Conservation (phyloP, 2,888 invertebrate species). For the Pharmacophagus antenor region DNA sequence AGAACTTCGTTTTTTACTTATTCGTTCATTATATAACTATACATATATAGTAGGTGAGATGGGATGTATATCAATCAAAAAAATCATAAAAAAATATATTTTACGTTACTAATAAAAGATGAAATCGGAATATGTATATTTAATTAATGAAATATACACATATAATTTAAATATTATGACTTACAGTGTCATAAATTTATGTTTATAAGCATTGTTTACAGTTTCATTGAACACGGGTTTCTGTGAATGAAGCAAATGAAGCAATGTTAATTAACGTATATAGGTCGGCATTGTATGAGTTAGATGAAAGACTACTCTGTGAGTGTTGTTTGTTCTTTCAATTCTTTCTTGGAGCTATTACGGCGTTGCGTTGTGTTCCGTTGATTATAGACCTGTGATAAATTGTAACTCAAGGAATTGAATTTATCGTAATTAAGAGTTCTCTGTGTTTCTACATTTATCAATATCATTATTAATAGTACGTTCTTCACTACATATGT, state of each 20-base stretch:
- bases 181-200: too few relatives aligned
- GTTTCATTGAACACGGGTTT: conserved; percentile 54
- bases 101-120: too few relatives aligned
- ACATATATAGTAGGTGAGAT: too few relatives aligned
- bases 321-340: conserved; percentile 64
- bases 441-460: background rate
- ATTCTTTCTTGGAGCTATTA: conserved; percentile 52
- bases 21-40: too few relatives aligned
- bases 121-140: too few relatives aligned
- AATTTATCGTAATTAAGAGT: conserved; percentile 40
- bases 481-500: background rate
- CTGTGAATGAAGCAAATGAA: conserved; percentile 62
- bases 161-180: too few relatives aligned
- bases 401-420: conserved; percentile 50
- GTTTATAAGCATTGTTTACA: conserved; percentile 45
- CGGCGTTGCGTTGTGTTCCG: conserved; percentile 36
- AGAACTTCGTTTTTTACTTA: too few relatives aligned
- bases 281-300: conserved; percentile 65
- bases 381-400: conserved; percentile 58
- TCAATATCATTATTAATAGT: background rate
- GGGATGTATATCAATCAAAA: too few relatives aligned
- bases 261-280: conserved; percentile 67
- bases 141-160: too few relatives aligned
- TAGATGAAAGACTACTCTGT: conserved; percentile 71
- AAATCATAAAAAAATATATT: too few relatives aligned